Conservation (phyloP, 2,113 vertebrate species). For the Bungarus multicinctus region DNA sequence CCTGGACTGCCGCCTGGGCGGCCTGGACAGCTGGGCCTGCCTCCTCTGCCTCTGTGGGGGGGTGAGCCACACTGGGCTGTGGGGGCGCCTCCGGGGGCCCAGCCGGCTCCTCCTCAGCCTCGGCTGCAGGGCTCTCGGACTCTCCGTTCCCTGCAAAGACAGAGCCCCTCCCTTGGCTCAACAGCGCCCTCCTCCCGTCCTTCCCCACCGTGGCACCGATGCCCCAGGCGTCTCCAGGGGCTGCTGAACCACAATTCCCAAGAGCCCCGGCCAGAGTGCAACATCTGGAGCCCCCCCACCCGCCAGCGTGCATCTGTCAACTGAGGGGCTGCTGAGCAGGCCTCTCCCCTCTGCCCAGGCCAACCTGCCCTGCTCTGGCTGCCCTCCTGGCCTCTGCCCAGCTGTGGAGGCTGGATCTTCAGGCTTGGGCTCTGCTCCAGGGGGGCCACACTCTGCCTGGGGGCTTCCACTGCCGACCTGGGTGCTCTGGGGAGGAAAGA, state of each 20-base stretch:
- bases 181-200: not conserved
- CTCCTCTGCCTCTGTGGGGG: constrained; percentile 62
- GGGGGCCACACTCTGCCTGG: constrained; percentile 60
- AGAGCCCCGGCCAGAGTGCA: not conserved
- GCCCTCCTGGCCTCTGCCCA: constrained; percentile 58
- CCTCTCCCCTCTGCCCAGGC: not conserved
- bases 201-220: not conserved
- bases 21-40: constrained; percentile 52
- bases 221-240: not conserved
- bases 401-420: constrained; percentile 50
- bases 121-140: constrained; percentile 44
- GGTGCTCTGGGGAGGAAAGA: constrained; percentile 62
- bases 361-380: constrained; percentile 60
- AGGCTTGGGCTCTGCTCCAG: constrained; percentile 60
- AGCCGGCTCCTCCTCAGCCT: constrained; percentile 60
- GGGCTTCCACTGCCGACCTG: constrained; percentile 67
- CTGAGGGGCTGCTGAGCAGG: not conserved
- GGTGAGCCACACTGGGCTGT: not conserved
- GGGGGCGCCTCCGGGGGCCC: not conserved
- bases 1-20: constrained; percentile 47
- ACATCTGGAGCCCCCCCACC: not conserved
- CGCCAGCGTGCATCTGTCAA: not conserved
- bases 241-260: not conserved
- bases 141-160: constrained; percentile 77
- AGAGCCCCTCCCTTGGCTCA: not conserved